A percentile compares a stretch with the other conserved stretches of the same genome.
phyloP scores from a whole-genome alignment of 2,888 invertebrate genomes.

The Xanthia togata region DNA sequence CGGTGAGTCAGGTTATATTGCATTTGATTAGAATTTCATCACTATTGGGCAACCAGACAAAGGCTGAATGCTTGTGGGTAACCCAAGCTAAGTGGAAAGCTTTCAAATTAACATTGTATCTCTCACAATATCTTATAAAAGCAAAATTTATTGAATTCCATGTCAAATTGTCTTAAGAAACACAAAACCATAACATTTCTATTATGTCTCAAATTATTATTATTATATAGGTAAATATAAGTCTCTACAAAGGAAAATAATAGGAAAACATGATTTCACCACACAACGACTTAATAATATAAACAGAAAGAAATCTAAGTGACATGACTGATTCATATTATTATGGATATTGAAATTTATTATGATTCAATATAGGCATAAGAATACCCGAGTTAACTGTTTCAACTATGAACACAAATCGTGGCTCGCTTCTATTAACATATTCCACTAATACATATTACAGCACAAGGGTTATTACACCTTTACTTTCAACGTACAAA shows the following conservation, averaged over 20 bases:
- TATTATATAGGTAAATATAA: slow-evolving; percentile 78
- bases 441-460: slow-evolving; percentile 83
- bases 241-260: slow-evolving; percentile 80
- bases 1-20: slow-evolving; percentile 80
- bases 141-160: slow-evolving; percentile 75
- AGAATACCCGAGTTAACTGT: slow-evolving; percentile 83
- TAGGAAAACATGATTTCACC: slow-evolving; percentile 84
- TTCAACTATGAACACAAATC: slow-evolving; percentile 89
- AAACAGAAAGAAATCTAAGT: slow-evolving; percentile 75
- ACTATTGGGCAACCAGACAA: slow-evolving; percentile 73
- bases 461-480: slow-evolving; percentile 81
- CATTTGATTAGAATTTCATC: slow-evolving; percentile 71
- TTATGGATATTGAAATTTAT: slow-evolving; percentile 85
- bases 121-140: slow-evolving; percentile 76
- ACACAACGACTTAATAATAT: slow-evolving; percentile 81
- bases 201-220: slow-evolving; percentile 86
- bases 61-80: slow-evolving; percentile 60
- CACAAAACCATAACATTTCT: slow-evolving; percentile 79
- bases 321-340: slow-evolving; percentile 78
- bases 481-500: slow-evolving; percentile 80
- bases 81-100: slow-evolving; percentile 59
- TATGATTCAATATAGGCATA: slow-evolving; percentile 80
- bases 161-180: slow-evolving; percentile 80
- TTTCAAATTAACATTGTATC: slow-evolving; percentile 66
- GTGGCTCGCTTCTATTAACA: slow-evolving; percentile 85